Evolutionary conservation across 2,888 invertebrate species (phyloP).

Genomic region (Lordiphosa fenestrarum): DNA sequence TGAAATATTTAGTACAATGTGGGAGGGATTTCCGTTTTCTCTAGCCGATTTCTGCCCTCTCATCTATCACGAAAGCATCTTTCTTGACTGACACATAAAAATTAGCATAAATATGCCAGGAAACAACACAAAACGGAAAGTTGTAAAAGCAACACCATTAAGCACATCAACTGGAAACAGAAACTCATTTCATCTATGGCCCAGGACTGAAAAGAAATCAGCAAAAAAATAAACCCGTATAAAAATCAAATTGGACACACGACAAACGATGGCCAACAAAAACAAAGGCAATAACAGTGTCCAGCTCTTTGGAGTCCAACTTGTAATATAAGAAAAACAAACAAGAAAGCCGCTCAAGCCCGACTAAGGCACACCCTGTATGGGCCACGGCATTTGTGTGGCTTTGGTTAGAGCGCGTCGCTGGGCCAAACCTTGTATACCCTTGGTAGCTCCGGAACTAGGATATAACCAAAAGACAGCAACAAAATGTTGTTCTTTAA

Average conservation of each 20-base stretch:
- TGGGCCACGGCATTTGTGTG: no score
- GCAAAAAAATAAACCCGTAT: conserved; percentile 32
- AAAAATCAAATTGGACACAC: conserved; percentile 70
- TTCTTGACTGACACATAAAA: conserved; percentile 46
- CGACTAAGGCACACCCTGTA: no score
- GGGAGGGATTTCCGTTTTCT: conserved; percentile 5
- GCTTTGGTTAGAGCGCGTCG: no score
- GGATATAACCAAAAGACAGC: conserved; percentile 37
- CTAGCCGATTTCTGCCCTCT: conserved; percentile 8
- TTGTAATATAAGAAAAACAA: conserved; percentile 70
- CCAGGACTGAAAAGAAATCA: conserved; percentile 26
- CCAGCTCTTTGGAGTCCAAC: conserved; percentile 57
- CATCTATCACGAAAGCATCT: conserved; percentile 14
- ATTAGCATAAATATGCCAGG: conserved; percentile 62
- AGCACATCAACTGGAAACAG: conserved; percentile 74
- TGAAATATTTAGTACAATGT: conserved; percentile 23
- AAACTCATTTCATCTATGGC: conserved; percentile 66
- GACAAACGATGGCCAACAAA: conserved; percentile 34
- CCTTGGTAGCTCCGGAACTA: no score
- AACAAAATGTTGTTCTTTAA: conserved; percentile 70
- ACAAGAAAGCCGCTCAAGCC: no score
- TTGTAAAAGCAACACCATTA: conserved; percentile 75
- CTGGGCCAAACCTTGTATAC: no score
- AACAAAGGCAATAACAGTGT: conserved; percentile 52
- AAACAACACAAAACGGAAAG: conserved; percentile 45